These are phyloP conservation scores for Sebastes taczanowskii DNA, from an alignment of 2,797 vertebrate species.

Conservation along the genomic window DNA sequence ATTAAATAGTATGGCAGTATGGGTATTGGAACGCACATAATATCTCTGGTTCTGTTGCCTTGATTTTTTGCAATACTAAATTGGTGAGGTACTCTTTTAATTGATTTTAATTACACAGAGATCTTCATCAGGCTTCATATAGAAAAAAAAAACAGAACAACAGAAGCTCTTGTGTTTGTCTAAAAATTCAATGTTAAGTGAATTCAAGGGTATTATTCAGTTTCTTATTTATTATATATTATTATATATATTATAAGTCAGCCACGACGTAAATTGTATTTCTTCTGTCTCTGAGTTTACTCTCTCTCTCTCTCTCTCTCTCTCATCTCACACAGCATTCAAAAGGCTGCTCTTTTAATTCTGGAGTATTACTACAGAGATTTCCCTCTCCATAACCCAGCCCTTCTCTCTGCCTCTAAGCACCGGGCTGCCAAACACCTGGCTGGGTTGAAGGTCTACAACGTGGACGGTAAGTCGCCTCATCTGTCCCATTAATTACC, in stretches of 20 bases:
- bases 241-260: background rate
- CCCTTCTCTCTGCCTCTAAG: slow-evolving; percentile 90
- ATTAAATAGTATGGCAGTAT: too few species aligned
- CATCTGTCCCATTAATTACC: background rate
- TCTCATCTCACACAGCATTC: slow-evolving; percentile 82
- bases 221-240: background rate
- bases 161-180: background rate
- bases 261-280: background rate
- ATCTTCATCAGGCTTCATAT: background rate
- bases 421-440: slow-evolving; percentile 91
- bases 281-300: background rate
- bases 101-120: background rate
- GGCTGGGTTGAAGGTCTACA: slow-evolving; percentile 95
- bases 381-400: slow-evolving; percentile 93
- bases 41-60: too few species aligned
- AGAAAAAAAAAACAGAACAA: background rate
- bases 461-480: slow-evolving; percentile 89
- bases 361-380: slow-evolving; percentile 97
- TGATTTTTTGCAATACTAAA: too few species aligned
- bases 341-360: slow-evolving; percentile 91
- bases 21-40: too few species aligned
- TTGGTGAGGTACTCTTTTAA: background rate
- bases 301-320: background rate
- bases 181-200: background rate
- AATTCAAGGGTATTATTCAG: background rate